Conservation (phyloP, 2,797 vertebrate species). For the Glyptemys insculpta region DNA sequence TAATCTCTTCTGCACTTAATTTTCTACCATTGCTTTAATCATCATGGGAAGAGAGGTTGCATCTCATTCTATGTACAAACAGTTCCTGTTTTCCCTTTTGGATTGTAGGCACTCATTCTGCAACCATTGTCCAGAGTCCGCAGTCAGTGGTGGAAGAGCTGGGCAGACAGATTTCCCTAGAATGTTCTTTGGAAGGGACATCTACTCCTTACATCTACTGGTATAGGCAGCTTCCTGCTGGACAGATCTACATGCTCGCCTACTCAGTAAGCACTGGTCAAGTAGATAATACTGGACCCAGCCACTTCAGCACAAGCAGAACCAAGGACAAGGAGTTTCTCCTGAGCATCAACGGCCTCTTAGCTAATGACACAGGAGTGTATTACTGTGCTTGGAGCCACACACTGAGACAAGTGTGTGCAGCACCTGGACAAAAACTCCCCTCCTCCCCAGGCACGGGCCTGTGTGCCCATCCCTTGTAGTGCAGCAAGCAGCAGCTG, state of each 20-base stretch:
- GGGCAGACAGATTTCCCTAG: background rate
- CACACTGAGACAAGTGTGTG: conserved; percentile 40
- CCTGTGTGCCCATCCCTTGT: background rate
- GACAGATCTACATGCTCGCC: conserved; percentile 4
- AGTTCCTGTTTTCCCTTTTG: background rate
- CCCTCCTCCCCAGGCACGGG: background rate
- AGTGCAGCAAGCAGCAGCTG: background rate
- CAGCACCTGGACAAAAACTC: conserved; percentile 57
- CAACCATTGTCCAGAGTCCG: conserved; percentile 47
- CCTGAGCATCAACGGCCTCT: conserved; percentile 21
- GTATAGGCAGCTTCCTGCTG: conserved; percentile 34
- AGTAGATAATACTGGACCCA: rapidly evolving
- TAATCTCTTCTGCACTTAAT: background rate
- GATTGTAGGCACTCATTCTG: conserved; percentile 28
- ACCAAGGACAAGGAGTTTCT: background rate
- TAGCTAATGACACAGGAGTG: conserved; percentile 11
- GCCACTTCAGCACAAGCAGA: conserved; percentile 20
- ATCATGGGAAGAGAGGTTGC: background rate
- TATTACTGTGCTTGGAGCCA: conserved; percentile 69
- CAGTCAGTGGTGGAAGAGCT: background rate
- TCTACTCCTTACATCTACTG: conserved; percentile 47
- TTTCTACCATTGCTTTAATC: background rate
- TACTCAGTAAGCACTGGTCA: rapidly evolving
- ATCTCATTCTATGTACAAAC: background rate
- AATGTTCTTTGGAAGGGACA: background rate